Evolutionary conservation across 2,113 vertebrate genomes (phyloP).

Genomic region (Rhynchomys soricoides): DNA sequence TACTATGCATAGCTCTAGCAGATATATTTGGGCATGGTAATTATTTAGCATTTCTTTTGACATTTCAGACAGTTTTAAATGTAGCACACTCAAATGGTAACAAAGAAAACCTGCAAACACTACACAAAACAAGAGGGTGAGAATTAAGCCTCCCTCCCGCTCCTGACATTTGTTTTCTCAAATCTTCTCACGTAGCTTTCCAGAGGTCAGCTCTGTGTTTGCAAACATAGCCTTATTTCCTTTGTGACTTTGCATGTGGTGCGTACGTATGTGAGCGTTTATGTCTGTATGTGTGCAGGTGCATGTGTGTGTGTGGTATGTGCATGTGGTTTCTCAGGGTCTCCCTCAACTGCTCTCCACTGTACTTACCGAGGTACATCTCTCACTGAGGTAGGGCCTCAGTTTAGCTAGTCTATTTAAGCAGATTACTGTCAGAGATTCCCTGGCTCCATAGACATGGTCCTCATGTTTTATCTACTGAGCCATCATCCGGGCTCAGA

Average conservation of each 20-base stretch:
- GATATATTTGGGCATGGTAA: neutral
- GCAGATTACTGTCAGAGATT: neutral
- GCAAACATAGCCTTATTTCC: neutral
- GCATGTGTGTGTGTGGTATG: neutral
- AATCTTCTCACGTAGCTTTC: accelerated
- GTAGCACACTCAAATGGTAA: neutral
- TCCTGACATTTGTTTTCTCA: too few species aligned
- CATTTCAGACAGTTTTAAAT: neutral
- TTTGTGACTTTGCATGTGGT: neutral
- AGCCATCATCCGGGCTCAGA: neutral
- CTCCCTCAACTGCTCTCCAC: too few species aligned
- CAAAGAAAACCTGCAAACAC: neutral
- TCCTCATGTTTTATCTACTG: neutral
- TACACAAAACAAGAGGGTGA: neutral
- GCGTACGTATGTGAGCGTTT: neutral
- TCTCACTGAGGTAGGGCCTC: neutral
- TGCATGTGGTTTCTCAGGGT: neutral
- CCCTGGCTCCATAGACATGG: too few species aligned
- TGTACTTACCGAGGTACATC: neutral
- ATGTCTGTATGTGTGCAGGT: neutral
- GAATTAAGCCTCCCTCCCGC: neutral
- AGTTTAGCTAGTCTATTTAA: neutral
- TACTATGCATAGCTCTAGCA: neutral
- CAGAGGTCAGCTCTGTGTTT: neutral
- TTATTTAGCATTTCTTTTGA: neutral